These are phyloP conservation scores for Helleia helle DNA, from an alignment of 2,888 invertebrate genomes.

Conservation along the genomic window DNA sequence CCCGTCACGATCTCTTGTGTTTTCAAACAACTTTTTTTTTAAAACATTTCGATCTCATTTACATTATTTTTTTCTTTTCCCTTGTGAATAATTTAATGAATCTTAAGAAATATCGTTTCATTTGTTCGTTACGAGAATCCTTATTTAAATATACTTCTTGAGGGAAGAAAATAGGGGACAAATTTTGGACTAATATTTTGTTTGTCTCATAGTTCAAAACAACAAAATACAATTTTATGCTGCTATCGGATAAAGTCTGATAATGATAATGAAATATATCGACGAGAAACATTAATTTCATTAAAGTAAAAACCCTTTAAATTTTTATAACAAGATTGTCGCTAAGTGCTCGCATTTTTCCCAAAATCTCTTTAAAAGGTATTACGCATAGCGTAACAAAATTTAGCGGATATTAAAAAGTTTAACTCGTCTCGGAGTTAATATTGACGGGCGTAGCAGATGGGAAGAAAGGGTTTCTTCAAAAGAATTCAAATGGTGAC, in stretches of 20 bases:
- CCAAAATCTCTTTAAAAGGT: conserved; percentile 45
- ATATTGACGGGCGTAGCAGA: conserved; percentile 74
- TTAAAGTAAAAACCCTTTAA: conserved; percentile 2
- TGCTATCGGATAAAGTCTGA: too few relatives aligned
- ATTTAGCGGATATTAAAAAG: conserved; percentile 75
- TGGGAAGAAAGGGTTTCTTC: conserved; percentile 66
- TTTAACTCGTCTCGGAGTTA: conserved; percentile 68
- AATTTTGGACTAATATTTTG: too few relatives aligned
- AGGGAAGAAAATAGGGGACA: too few relatives aligned
- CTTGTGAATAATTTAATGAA: conserved; percentile 71
- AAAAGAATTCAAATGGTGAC: conserved; percentile 73
- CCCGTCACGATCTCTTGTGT: conserved; percentile 56
- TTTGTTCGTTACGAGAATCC: conserved; percentile 23
- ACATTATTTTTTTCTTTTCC: conserved; percentile 61
- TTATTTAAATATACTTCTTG: conserved; percentile 4
- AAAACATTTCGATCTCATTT: conserved; percentile 62
- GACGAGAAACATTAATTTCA: not conserved
- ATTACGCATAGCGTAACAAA: conserved; percentile 61
- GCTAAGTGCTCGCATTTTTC: conserved; percentile 26
- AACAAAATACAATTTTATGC: too few relatives aligned
- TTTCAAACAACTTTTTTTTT: conserved; percentile 69
- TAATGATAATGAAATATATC: too few relatives aligned
- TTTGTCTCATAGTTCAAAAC: too few relatives aligned
- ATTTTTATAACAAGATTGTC: conserved; percentile 25
- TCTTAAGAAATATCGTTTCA: conserved; percentile 56